Evolutionary conservation across 2,113 vertebrate genomes (phyloP).

Genomic region (Siphamia tubifer): DNA sequence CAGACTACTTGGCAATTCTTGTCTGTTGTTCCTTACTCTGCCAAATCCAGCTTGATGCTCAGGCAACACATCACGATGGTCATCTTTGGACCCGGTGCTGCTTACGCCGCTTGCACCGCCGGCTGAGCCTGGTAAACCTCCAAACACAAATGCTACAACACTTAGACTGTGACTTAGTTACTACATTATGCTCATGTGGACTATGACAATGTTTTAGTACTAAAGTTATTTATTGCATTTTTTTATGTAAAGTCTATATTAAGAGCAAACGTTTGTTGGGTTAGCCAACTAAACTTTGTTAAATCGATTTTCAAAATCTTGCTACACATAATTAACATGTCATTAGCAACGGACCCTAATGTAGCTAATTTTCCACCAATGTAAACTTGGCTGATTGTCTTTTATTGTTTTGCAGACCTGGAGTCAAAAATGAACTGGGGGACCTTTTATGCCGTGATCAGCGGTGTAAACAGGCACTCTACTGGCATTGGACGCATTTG

Average conservation of each 20-base stretch:
- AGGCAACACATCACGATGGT: constrained; percentile 61
- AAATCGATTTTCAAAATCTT: background rate
- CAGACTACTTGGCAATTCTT: constrained; percentile 52
- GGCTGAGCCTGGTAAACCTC: constrained; percentile 76
- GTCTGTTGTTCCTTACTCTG: constrained; percentile 36
- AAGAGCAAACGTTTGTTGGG: background rate
- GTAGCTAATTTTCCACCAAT: background rate
- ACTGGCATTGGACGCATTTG: constrained; percentile 95
- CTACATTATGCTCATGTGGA: background rate
- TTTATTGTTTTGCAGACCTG: constrained; percentile 80
- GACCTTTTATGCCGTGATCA: constrained; percentile 92
- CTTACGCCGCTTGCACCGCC: constrained; percentile 68
- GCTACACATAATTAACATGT: background rate
- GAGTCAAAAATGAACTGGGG: constrained; percentile 96
- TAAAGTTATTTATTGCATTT: background rate
- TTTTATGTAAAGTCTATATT: background rate
- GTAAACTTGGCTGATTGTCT: background rate
- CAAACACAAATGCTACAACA: constrained; percentile 11
- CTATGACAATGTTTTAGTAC: background rate
- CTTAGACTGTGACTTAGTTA: background rate
- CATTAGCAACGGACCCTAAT: background rate
- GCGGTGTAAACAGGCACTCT: constrained; percentile 96
- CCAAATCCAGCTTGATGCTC: constrained; percentile 64
- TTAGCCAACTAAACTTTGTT: background rate
- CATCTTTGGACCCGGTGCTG: constrained; percentile 63